Percentiles rank a stretch among this genome's conserved stretches.
Evolutionary conservation across 1,140 invertebrate species (phyloP).

Genomic region (Heliconius himera): DNA sequence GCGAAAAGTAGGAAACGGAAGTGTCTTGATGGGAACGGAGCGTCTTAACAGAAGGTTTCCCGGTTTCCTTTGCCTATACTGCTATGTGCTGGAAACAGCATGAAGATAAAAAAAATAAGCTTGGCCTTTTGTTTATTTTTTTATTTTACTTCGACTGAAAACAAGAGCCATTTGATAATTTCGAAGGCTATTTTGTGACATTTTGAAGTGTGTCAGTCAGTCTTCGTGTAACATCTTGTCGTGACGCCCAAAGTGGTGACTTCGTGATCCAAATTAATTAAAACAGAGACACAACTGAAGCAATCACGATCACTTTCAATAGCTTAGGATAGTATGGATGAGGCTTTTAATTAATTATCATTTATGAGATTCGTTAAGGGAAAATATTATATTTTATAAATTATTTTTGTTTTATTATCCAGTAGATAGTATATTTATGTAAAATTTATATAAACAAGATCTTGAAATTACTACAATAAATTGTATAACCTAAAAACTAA

Average conservation of each 20-base stretch:
- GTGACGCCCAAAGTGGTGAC: conserved; percentile 78
- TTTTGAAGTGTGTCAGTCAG: conserved; percentile 80
- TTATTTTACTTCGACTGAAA: conserved; percentile 32
- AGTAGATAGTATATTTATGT: background rate
- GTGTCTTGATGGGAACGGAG: too few relatives aligned
- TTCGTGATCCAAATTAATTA: conserved; percentile 82
- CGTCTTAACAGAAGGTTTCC: too few relatives aligned
- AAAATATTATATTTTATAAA: background rate
- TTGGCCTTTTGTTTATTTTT: too few relatives aligned
- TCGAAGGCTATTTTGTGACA: conserved; percentile 75
- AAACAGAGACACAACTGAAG: conserved; percentile 77
- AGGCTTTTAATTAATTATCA: conserved; percentile 23
- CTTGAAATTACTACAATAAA: background rate
- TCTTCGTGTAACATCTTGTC: conserved; percentile 62
- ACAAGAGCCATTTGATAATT: conserved; percentile 59
- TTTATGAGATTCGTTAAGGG: background rate
- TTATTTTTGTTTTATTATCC: background rate
- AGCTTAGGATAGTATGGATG: conserved; percentile 62
- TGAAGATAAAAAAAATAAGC: too few relatives aligned
- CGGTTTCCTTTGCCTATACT: too few relatives aligned
- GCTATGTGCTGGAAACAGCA: too few relatives aligned
- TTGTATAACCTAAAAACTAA: background rate
- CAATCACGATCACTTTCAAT: conserved; percentile 74
- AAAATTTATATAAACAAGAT: background rate
- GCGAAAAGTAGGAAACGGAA: too few relatives aligned